A percentile compares a stretch with the other conserved stretches of the same genome.
Conservation (phyloP, 2,113 vertebrate species). For the Lasiurus borealis region DNA sequence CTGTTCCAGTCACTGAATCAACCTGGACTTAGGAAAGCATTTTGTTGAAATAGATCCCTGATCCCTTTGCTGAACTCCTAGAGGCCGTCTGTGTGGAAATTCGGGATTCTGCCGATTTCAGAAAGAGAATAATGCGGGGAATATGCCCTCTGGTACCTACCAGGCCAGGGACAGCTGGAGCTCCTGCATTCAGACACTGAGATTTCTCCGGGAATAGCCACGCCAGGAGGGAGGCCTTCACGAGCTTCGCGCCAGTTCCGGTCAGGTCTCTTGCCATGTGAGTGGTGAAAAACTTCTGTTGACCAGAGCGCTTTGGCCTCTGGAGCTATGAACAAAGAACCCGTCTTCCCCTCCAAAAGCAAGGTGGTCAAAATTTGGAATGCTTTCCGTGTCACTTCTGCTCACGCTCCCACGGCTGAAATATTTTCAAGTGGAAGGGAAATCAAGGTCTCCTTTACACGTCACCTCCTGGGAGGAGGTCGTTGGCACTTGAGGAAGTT, state of each 20-base stretch:
- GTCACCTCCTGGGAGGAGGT: constrained; percentile 22
- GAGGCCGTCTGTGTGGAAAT: constrained; percentile 27
- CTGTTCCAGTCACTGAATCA: constrained; percentile 22
- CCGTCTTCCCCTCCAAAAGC: not conserved
- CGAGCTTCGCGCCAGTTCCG: not conserved
- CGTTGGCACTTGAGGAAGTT: constrained; percentile 11
- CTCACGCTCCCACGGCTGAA: not conserved
- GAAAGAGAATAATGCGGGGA: not conserved
- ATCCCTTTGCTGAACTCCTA: not conserved
- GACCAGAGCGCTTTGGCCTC: not conserved
- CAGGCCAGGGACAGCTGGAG: not conserved
- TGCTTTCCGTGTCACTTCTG: not conserved
- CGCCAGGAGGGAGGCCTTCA: not conserved
- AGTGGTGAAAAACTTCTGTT: not conserved
- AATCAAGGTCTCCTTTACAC: constrained; percentile 4
- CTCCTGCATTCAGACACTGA: not conserved
- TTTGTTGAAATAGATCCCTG: not conserved
- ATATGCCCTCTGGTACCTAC: not conserved
- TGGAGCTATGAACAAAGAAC: constrained; percentile 1
- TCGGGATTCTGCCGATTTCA: not conserved
- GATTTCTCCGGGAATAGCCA: not conserved
- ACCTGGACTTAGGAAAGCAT: not conserved
- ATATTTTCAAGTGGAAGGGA: constrained; percentile 51
- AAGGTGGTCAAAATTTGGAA: not conserved
- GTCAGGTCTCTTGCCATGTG: not conserved